Percentiles rank a stretch among this genome's conserved stretches.
These are phyloP conservation scores for Emydocephalus ijimae DNA, from an alignment of 2,113 vertebrate genomes.

Conservation along the genomic window DNA sequence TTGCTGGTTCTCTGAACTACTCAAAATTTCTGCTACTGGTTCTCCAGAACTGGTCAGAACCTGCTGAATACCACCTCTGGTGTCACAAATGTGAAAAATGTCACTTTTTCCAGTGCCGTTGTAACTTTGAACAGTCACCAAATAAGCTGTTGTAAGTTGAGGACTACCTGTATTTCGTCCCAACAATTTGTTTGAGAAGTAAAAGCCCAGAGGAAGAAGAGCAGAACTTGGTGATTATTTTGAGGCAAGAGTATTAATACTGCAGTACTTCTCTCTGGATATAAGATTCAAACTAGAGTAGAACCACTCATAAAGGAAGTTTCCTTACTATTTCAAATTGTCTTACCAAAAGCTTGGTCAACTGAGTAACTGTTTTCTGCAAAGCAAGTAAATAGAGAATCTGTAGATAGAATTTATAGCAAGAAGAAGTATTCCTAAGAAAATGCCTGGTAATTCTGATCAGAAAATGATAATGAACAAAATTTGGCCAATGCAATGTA, in stretches of 20 bases:
- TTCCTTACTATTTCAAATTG: not conserved
- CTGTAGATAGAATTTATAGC: not conserved
- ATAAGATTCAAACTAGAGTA: not conserved
- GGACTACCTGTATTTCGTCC: not conserved
- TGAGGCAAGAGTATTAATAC: not conserved
- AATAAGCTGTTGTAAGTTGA: not conserved
- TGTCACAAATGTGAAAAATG: not conserved
- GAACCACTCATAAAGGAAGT: not conserved
- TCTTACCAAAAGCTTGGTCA: not conserved
- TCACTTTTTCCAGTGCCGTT: not conserved
- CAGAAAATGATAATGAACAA: not conserved
- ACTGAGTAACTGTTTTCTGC: not conserved
- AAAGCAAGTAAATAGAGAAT: not conserved
- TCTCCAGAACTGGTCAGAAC: too few relatives aligned
- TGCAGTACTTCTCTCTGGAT: not conserved
- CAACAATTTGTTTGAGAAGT: not conserved
- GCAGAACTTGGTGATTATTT: not conserved
- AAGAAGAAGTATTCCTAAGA: not conserved
- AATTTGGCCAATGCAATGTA: not conserved
- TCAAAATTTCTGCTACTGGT: too few relatives aligned
- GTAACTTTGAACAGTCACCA: not conserved
- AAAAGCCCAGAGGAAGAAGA: not conserved
- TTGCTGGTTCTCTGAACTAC: too few relatives aligned
- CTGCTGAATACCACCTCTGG: too few relatives aligned
- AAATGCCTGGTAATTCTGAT: not conserved